Conservation (phyloP, 2,797 vertebrate species). For the Distichodus sexfasciatus region DNA sequence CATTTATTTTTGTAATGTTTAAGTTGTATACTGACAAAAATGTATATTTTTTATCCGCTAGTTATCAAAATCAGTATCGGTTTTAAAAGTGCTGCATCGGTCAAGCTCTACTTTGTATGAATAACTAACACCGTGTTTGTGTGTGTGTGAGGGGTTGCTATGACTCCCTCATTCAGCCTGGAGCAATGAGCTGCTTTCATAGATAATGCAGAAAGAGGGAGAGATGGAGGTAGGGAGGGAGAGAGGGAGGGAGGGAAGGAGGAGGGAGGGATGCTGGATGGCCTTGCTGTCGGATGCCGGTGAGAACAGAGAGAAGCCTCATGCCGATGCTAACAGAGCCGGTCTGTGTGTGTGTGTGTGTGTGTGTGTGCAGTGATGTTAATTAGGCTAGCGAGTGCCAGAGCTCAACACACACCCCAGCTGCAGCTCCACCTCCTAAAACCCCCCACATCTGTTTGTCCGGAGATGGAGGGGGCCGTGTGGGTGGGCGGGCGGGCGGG, state of each 20-base stretch:
- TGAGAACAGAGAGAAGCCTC: constrained; percentile 49
- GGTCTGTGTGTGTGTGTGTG: constrained; percentile 70
- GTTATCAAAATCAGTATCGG: too few relatives aligned
- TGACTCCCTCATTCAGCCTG: constrained; percentile 23
- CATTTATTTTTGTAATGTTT: too few relatives aligned
- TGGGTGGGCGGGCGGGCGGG: too few relatives aligned
- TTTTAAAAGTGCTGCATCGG: too few relatives aligned
- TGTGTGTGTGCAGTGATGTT: constrained; percentile 69
- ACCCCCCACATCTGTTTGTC: too few relatives aligned
- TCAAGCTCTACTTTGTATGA: too few relatives aligned
- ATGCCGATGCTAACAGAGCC: constrained; percentile 74
- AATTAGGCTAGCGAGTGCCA: constrained; percentile 62
- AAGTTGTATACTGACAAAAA: too few relatives aligned
- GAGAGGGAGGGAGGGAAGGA: constrained; percentile 11
- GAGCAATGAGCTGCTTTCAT: constrained; percentile 36
- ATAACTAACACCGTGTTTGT: background rate
- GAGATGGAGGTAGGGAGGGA: constrained; percentile 6
- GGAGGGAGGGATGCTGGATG: constrained; percentile 22
- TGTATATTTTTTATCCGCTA: too few relatives aligned
- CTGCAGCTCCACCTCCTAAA: constrained; percentile 46
- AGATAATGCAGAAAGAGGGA: constrained; percentile 21
- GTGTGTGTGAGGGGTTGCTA: constrained; percentile 6
- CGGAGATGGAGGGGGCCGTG: too few relatives aligned
- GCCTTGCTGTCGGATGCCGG: constrained; percentile 25
- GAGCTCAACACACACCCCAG: constrained; percentile 21